Evolutionary conservation across 2,113 vertebrate genomes (phyloP), one percentile per base, ranked within the genome.

Genomic region (Gadus chalcogrammus): DNA sequence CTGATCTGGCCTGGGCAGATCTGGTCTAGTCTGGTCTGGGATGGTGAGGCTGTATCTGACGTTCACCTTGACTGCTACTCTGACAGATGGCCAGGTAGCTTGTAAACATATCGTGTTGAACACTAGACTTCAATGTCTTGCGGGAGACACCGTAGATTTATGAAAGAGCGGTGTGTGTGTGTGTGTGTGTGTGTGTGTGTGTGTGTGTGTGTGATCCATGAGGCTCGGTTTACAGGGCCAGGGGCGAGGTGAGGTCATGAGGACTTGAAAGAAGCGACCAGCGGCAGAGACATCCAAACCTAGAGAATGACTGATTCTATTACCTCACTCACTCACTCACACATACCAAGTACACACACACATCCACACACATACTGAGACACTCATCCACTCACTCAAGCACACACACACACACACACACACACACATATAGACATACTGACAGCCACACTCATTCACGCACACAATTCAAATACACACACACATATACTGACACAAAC

Each of bases 151-250:
- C 4, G 61, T 79, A 65, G 69, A 71, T 22, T 27, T 18, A 17
- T 67, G 71, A 66, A 67, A 65, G 62, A 35, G 6, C 31, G 69
- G 64, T 62, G 61, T 61, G 65, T 42, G 62, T 61, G 70, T 64
- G 64, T 61, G 56, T 66, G 22, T 65, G 31, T 56, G 59, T 61
- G 24, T 71, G 68, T 61, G 68, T 48, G 52, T 27, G 65, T 60
- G 62, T 75, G 73, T 81, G 74, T 75, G 65, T 69, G 75, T 86
- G 84, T 89, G 78, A 88, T 89, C 85, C 79, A 85, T 82, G 76
- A 79, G 71, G 89, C 85, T 91, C 83, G 79, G 77, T 89, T 91
- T 91, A 91, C 90, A 85, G 61, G 61, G 88, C 91, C 83, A 70
- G 66, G 79, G 85, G 89, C 71, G 42, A 70, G 85, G 83, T 91